Percentiles rank a stretch among this genome's conserved stretches.
Evolutionary conservation across 2,888 invertebrate species (phyloP).

Genomic region (Andrena praecox): DNA sequence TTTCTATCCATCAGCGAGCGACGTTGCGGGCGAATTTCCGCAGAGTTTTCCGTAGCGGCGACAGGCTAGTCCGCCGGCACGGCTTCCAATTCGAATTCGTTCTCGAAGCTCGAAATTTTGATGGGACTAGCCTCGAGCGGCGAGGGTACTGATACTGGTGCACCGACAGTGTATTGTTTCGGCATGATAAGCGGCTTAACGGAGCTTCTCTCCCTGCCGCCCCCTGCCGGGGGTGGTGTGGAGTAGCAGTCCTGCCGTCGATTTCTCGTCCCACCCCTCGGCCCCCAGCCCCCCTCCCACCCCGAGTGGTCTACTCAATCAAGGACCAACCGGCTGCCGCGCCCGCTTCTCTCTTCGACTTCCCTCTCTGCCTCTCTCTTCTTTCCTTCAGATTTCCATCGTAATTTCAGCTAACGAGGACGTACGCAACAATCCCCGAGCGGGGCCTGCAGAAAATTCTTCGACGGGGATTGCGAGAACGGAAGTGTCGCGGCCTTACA

Average conservation of each 20-base stretch:
- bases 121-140: slow-evolving; percentile 75
- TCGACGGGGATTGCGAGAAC: slow-evolving; percentile 40
- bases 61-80: slow-evolving; percentile 71
- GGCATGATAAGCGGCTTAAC: slow-evolving; percentile 85
- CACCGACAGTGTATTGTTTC: slow-evolving; percentile 85
- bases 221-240: slow-evolving; percentile 58
- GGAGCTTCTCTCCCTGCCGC: slow-evolving; percentile 80
- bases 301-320: slow-evolving; percentile 70
- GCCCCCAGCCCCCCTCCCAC: slow-evolving; percentile 4
- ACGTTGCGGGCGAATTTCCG: slow-evolving; percentile 55
- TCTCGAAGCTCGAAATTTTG: slow-evolving; percentile 80
- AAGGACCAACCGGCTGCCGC: slow-evolving; percentile 64
- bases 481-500: slow-evolving; percentile 41
- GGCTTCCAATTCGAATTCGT: slow-evolving; percentile 80
- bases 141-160: slow-evolving; percentile 83
- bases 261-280: slow-evolving; percentile 72
- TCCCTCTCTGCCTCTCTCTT: slow-evolving; percentile 23
- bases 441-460: slow-evolving; percentile 40
- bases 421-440: slow-evolving; percentile 48
- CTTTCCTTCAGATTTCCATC: slow-evolving; percentile 54
- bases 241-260: slow-evolving; percentile 78
- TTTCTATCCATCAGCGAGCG: slow-evolving; percentile 37
- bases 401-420: slow-evolving; percentile 58
- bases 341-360: slow-evolving; percentile 38
- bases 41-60: slow-evolving; percentile 66